Conservation (phyloP, 2,888 invertebrate species). For the Pharmacophagus antenor region DNA sequence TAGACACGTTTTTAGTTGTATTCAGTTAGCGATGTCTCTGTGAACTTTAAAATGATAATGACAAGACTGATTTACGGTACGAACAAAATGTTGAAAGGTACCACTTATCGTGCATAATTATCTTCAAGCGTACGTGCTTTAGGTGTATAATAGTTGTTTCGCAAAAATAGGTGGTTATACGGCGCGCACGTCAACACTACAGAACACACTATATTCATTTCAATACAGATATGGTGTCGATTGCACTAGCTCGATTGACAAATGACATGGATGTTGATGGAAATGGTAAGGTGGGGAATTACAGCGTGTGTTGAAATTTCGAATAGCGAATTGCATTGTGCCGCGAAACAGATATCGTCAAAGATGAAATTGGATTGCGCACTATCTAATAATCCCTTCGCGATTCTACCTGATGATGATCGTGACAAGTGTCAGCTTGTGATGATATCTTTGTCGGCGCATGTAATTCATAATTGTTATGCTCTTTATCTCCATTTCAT, state of each 20-base stretch:
- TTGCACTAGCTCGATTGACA: slow-evolving; percentile 42
- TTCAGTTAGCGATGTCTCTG: slow-evolving; percentile 5
- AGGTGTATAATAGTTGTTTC: slow-evolving; percentile 36
- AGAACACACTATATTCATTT: slow-evolving; percentile 37
- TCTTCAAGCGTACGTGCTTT: slow-evolving; percentile 27
- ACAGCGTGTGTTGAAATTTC: slow-evolving; percentile 58
- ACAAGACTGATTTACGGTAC: slow-evolving; percentile 25
- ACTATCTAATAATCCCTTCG: slow-evolving; percentile 66
- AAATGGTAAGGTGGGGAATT: slow-evolving; percentile 52
- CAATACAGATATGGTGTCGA: slow-evolving; percentile 46
- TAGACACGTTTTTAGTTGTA: too few relatives aligned
- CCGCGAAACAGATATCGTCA: slow-evolving; percentile 49
- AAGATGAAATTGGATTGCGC: slow-evolving; percentile 70
- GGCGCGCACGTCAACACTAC: slow-evolving; percentile 21
- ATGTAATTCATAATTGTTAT: neutral
- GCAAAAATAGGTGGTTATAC: slow-evolving; percentile 34
- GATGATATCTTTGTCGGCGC: neutral
- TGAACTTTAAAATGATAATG: slow-evolving; percentile 21
- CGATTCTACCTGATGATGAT: slow-evolving; percentile 65
- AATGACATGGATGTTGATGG: slow-evolving; percentile 53
- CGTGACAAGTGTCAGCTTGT: slow-evolving; percentile 46
- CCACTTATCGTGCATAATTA: slow-evolving; percentile 30
- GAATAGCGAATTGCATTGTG: slow-evolving; percentile 67
- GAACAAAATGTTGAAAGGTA: slow-evolving; percentile 27
- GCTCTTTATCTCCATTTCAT: neutral